Base-by-base conservation (phyloP, 2,113 vertebrate species). In the Rhabdomys dilectus region DNA sequence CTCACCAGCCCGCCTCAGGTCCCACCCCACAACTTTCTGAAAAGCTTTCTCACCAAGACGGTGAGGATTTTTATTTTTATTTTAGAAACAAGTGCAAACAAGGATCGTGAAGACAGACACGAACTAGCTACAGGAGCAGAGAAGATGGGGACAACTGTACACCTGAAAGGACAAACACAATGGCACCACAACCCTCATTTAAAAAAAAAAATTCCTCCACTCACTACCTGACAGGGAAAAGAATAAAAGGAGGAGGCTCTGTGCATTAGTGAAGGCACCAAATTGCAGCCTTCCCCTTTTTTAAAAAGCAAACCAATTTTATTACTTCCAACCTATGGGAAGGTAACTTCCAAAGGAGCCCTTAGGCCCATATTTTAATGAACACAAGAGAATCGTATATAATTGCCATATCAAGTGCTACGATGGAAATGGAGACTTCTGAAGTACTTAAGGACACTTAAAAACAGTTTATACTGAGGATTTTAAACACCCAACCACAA, bases 311-410 rank as follows among this genome's bases (percentile, higher is more conserved):
- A 96, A 91, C 81, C 81, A 86, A 86, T 93, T 96, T 95, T 82
- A 95, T 91, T 91, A 95, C 81, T 93, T 96, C 88, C 91, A 96
- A 96, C 95, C 93, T 97, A 93, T 95, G 92, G 70, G 88, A 97
- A 97, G 91, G 90, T 89, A 96, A 96, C 84, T 91, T 58, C 89
- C 86, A 53, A 86, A 53, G 73, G 64, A 87, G 78, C 84, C 96
- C 95, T 92, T 36, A 53, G 96, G 96, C 92, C 91, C 84, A 87
- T 89, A 66, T 91, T 97, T 97, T 96, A 97, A 97, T 96, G 97
- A 96, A 97, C 93, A 96, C 60, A 51, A 51, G 56, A 96, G 91
- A 97, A 84, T 93, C 42, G 6, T 66, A 81, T 86, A 82, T 97
- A 96, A 97, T 96, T 96, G 96, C 77, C 95, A 80, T 89, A 95